Base-by-base conservation (phyloP, 2,888 invertebrate genomes). In the Tipula unca region DNA sequence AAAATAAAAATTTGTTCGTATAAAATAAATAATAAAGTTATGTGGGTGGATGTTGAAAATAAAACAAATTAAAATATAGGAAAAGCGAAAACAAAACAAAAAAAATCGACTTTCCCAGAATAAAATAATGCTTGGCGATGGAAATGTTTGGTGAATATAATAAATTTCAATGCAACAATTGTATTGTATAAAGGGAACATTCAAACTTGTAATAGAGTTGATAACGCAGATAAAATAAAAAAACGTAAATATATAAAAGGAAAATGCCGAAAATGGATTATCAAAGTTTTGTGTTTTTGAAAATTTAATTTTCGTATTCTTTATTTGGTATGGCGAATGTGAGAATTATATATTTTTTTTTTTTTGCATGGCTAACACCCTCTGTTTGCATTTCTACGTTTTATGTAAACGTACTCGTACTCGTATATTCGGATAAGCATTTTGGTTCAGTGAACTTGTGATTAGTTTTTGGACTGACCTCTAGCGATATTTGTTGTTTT, bases 121-220 rank as follows among this genome's bases (percentile, higher is more conserved):
- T 69, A 69, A 6, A 6, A 32, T 32, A 25, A 25, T 69, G 69
- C 25, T 69, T 25, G 25, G 25, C 25, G 25, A 69, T 69, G 25
- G 25, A 25, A 25, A 25, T 69, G 20, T 69, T 69, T 20, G 69
- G 69, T 69, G 69, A 69, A 69, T 10, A 69, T 25, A 25, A 69
- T 69, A 69, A 69, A 69, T 69, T 69, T 69, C 25, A 69, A 69
- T 69, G 69, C 69, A 69, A 69, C 69, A 69, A 69, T 69, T 69
- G 69, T 69, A 25, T 69, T 69, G 25, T 10, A 10, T 69, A 69
- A 25, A 25, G 25, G 69, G 25, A 69, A 69, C 17, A 54, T 54
- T 54, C 17, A 54, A 69, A 25, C 25, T 25, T 69, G 25, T 69
- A 69, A 69, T 25, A 69, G 25, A 69, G 69, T 69, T 69, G 69